Evolutionary conservation across 2,888 invertebrate species (phyloP), one percentile per base, ranked within the genome.

Genomic region (Mylabris sibirica): DNA sequence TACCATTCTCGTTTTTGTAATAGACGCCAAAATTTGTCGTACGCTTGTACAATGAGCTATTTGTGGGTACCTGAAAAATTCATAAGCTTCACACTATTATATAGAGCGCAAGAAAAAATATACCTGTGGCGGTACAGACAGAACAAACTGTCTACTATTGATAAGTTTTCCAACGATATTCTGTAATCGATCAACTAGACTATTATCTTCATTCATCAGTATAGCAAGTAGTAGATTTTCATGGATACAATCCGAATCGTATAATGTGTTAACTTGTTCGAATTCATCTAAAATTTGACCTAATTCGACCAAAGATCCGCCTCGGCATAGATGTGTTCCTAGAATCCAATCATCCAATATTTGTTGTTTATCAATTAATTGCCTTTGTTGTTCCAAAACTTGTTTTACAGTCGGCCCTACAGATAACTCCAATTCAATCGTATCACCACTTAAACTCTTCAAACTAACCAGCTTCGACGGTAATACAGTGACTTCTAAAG

Each of bases 401-500:
- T 86, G 84, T 61, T 82, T 81, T 12, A 89, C 88, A 1, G 85
- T 85, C 12, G 88, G 87, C 57, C 89, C 89, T 26, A 86, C 74
- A 73, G 86, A 85, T 53, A 90, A 72, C 73, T 86, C 86, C 63
- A 90, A 79, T 66, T 87, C 86, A 44, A 86, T 80, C 38, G 83
- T 78, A 38, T 70, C 70, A 1, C 78, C 72, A 80, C 85, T 71
- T 41, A 92, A 87, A 77, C 89, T 88, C n/a, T 89, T 84, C 8
- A 90, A 76, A 0, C 88, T 82, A 14, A 90, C 80, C 53, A 89
- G 82, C 73, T 88, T 88, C 2, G 89, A 88, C 0, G 84, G 84
- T 9, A 86, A 79, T 24, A 90, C 80, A 5, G 84, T 82, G 0
- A 90, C 82, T 79, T 90, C 89, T 24, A 90, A 85, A 0, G 90